Percentiles rank a stretch among this genome's conserved stretches.
These are phyloP conservation scores for Patagioenas fasciata DNA, from an alignment of 2,113 vertebrate genomes.

Conservation along the genomic window DNA sequence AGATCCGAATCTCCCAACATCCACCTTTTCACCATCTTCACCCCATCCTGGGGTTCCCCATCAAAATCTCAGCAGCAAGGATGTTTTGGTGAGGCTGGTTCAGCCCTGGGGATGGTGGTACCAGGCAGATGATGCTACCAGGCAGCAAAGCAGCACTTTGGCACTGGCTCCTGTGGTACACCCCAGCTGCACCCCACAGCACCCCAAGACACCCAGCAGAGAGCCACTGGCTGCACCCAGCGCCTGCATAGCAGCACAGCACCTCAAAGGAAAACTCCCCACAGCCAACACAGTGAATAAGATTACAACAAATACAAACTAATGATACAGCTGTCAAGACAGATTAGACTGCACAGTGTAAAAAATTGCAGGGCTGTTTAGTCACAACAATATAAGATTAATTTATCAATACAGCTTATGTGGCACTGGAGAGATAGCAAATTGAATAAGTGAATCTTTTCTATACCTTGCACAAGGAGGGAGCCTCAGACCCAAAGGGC, in stretches of 20 bases:
- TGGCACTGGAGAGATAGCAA: conserved; percentile 65
- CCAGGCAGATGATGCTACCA: neutral
- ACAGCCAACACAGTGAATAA: conserved; percentile 54
- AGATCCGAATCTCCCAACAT: neutral
- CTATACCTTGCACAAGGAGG: conserved; percentile 23
- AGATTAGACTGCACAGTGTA: conserved; percentile 73
- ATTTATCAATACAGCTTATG: conserved; percentile 78
- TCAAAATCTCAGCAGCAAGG: neutral
- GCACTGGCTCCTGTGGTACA: neutral
- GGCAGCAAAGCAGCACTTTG: neutral
- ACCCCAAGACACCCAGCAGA: rapidly evolving
- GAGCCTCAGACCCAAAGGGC: neutral
- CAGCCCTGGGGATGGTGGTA: neutral
- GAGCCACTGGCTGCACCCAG: neutral
- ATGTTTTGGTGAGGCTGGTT: neutral
- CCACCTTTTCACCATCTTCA: neutral
- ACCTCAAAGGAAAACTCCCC: neutral
- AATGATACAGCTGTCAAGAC: conserved; percentile 73
- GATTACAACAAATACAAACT: conserved; percentile 72
- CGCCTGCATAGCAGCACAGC: neutral
- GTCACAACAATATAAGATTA: conserved; percentile 76
- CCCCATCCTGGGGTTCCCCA: rapidly evolving
- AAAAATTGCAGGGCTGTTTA: conserved; percentile 75
- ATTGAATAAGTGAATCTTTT: conserved; percentile 59
- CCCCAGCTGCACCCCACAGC: neutral